phyloP scores from a whole-genome alignment of 2,797 vertebrate species.

The Hephaestus fuliginosus region DNA sequence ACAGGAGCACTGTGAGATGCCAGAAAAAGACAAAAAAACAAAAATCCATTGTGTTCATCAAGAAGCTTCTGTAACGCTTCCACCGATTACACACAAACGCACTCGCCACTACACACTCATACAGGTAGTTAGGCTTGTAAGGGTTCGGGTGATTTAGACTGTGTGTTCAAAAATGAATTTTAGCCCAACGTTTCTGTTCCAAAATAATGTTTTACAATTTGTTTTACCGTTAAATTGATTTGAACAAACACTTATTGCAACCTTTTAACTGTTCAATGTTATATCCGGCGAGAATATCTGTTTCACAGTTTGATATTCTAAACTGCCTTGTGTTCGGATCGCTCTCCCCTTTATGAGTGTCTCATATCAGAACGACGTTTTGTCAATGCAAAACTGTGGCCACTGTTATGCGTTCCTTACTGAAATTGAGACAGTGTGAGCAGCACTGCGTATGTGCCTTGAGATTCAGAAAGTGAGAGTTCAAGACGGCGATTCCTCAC shows the following conservation, averaged over 20 bases:
- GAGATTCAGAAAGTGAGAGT: constrained; percentile 79
- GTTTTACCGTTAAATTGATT: constrained; percentile 65
- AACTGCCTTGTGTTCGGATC: constrained; percentile 80
- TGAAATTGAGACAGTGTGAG: constrained; percentile 84
- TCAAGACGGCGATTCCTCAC: constrained; percentile 52
- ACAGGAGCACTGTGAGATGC: constrained; percentile 90
- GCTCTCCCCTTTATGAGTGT: constrained; percentile 82
- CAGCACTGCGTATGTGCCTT: constrained; percentile 88
- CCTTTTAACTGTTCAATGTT: constrained; percentile 79
- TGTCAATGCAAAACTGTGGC: constrained; percentile 70
- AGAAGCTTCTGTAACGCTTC: constrained; percentile 70
- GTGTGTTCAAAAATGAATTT: constrained; percentile 81
- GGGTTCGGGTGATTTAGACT: constrained; percentile 86
- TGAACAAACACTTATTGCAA: constrained; percentile 64
- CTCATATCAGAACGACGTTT: constrained; percentile 71
- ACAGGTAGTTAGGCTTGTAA: constrained; percentile 82
- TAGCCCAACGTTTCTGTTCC: constrained; percentile 68
- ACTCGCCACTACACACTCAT: constrained; percentile 84
- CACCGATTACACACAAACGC: constrained; percentile 60
- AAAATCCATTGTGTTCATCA: constrained; percentile 46
- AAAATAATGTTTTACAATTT: constrained; percentile 56
- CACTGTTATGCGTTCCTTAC: constrained; percentile 74
- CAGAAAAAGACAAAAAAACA: constrained; percentile 64
- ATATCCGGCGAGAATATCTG: constrained; percentile 65
- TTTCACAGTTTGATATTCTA: constrained; percentile 61